Conservation (phyloP, 2,113 vertebrate species). For the Tiliqua scincoides region DNA sequence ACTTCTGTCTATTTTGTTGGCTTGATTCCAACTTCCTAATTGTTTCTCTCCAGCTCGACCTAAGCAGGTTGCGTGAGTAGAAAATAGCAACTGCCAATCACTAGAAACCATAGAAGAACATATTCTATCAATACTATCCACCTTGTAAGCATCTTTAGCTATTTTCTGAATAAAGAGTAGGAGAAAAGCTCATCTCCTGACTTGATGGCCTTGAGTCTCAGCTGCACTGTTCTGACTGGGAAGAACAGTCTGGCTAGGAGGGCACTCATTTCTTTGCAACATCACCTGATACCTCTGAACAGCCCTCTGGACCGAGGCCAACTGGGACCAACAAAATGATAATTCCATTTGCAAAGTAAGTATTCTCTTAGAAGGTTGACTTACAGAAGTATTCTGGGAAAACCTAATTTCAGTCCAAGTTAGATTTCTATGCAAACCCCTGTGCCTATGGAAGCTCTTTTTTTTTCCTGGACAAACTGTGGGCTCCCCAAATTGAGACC, state of each 20-base stretch:
- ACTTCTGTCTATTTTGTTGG: no score
- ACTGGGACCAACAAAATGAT: no score
- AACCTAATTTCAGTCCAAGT: constrained; percentile 4
- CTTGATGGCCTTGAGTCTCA: no score
- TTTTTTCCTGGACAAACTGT: no score
- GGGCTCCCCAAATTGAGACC: not conserved
- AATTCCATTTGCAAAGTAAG: no score
- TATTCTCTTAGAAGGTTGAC: not conserved
- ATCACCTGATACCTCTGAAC: no score
- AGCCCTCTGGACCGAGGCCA: no score
- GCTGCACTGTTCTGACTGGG: no score
- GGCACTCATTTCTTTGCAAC: no score
- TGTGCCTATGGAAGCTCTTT: no score
- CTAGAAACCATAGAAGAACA: not conserved
- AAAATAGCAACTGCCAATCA: not conserved
- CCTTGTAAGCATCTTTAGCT: not conserved
- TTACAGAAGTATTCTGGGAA: constrained; percentile 30
- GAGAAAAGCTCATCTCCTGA: not conserved
- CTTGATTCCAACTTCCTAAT: not conserved
- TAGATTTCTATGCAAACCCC: not conserved
- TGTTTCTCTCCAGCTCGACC: no score
- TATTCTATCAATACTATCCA: not conserved
- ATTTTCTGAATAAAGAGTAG: not conserved
- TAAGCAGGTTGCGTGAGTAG: not conserved
- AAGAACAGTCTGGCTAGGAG: no score